Percentiles rank a stretch among this genome's conserved stretches.
phyloP scores from a whole-genome alignment of 2,888 invertebrate genomes.

The Eupithecia inturbata region DNA sequence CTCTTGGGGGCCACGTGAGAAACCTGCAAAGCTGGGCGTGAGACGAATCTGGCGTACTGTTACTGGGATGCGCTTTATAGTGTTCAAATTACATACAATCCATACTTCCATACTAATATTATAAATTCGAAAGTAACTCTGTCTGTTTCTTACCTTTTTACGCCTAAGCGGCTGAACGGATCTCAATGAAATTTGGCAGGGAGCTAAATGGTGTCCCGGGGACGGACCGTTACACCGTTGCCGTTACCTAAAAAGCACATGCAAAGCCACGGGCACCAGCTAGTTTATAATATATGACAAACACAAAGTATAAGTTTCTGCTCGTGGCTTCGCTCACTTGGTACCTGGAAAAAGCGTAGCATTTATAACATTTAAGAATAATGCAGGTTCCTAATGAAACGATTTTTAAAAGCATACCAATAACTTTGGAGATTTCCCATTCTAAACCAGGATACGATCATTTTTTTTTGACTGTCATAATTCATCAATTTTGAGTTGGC shows the following conservation, averaged over 20 bases:
- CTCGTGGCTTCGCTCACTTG: not conserved
- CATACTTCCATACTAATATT: too few relatives aligned
- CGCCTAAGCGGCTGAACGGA: too few relatives aligned
- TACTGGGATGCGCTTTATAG: not conserved
- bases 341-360: not conserved
- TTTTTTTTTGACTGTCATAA: not conserved
- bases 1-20: conserved; percentile 2
- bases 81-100: not conserved
- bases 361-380: not conserved
- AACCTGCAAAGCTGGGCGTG: conserved; percentile 12
- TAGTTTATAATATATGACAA: not conserved
- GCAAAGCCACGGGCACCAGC: too few relatives aligned
- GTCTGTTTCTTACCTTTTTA: too few relatives aligned
- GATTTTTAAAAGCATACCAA: not conserved
- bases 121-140: too few relatives aligned
- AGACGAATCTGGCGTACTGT: not conserved
- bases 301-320: not conserved
- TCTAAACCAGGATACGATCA: not conserved
- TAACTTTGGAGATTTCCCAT: not conserved
- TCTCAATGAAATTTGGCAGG: too few relatives aligned
- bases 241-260: too few relatives aligned
- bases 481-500: too few relatives aligned
- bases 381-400: not conserved
- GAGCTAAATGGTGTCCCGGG: too few relatives aligned
- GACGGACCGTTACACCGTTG: too few relatives aligned